phyloP scores from a whole-genome alignment of 37 sponge, comb jelly and placozoan species.

The Dysidea cf. avara region DNA sequence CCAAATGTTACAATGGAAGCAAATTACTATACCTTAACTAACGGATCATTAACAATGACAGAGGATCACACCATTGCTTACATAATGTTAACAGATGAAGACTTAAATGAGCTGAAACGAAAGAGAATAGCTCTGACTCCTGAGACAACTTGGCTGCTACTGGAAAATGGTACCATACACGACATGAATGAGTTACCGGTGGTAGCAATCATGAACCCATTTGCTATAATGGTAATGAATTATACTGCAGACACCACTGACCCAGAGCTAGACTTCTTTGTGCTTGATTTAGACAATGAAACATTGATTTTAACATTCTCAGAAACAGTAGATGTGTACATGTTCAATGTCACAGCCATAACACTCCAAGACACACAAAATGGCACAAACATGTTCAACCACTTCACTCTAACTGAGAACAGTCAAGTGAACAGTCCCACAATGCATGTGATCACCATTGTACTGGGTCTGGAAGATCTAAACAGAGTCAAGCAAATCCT shows the following conservation, averaged over 20 bases:
- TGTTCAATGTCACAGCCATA: conserved; percentile 64
- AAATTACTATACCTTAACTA: conserved; percentile 68
- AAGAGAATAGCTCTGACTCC: conserved; percentile 64
- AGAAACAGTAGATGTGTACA: conserved; percentile 69
- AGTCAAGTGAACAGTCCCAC: conserved; percentile 38
- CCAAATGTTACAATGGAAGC: conserved; percentile 48
- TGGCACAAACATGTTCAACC: conserved; percentile 57
- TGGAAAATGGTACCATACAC: conserved; percentile 62
- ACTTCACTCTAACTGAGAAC: conserved; percentile 59
- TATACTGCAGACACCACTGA: conserved; percentile 69
- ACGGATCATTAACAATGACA: conserved; percentile 54
- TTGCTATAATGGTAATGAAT: conserved; percentile 41
- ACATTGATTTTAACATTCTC: conserved; percentile 62
- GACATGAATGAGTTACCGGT: conserved; percentile 76
- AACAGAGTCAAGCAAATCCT: conserved; percentile 67
- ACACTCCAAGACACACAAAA: conserved; percentile 69
- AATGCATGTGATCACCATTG: conserved; percentile 23
- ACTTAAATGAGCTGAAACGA: conserved; percentile 85
- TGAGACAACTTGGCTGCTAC: conserved; percentile 65
- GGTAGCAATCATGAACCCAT: conserved; percentile 9
- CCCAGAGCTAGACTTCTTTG: conserved; percentile 60
- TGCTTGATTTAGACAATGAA: conserved; percentile 57
- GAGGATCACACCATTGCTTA: conserved; percentile 60
- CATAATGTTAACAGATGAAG: conserved; percentile 59
- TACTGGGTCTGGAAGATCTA: conserved; percentile 55